Base-by-base conservation (phyloP, 2,888 invertebrate species). In the Temnothorax ravouxi region DNA sequence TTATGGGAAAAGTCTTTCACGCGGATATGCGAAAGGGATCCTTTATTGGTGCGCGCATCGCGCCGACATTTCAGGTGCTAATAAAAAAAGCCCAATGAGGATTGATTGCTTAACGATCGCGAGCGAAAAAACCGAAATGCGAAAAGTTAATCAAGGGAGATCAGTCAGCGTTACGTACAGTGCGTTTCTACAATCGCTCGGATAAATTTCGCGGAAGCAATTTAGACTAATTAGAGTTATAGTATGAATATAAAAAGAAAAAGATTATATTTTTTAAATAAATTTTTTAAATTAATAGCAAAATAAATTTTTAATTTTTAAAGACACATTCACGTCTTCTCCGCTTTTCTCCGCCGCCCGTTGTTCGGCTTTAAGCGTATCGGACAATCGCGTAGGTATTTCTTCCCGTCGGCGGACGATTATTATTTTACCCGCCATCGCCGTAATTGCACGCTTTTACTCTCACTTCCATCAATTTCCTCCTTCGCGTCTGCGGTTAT, bases 391-490 rank as follows among this genome's bases (percentile, higher is more conserved):
- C 41, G 44, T n/a, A 25, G 25, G 25, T 25, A 77, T 67, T 67
- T 77, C 66, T 67, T n/a, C 54, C 54, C 34, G 52, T 15, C 25
- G 41, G 25, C 15, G 66, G 9, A 21, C 67, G 54, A 77, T 77
- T 77, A 77, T 77, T 77, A 67, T 77, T 67, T 77, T 67, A 67
- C 54, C 54, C 54, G 29, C 77, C 77, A 67, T 67, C 69, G 25
- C 29, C 54, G 67, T 77, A 67, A 77, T 77, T 77, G 77, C 69
- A 54, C 41, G 77, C 77, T 77, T 77, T 77, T 77, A 77, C 77
- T 67, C 69, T 77, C 67, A 77, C 69, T 77, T 77, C 77, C 77
- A 77, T 77, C 77, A 77, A 77, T 77, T 77, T 77, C 67, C 77
- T 77, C 13, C 54, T 77, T 67, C 52, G 54, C 52, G 54, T 54